These are phyloP conservation scores for Drosophila willistoni DNA, from an alignment of 1,140 invertebrate genomes.

Conservation along the genomic window DNA sequence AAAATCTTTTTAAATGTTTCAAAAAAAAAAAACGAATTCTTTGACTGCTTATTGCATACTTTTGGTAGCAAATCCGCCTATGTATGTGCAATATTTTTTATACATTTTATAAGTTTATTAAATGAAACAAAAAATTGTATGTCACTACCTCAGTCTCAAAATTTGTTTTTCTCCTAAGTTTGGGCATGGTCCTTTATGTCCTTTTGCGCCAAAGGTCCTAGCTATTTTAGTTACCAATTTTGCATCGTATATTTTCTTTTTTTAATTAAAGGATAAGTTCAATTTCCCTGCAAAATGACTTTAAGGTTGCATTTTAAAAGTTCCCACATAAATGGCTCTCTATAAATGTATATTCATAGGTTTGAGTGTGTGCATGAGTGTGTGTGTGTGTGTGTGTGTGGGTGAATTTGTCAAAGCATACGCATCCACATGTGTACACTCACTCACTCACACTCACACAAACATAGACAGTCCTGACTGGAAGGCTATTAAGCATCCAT, in stretches of 20 bases:
- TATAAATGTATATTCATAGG: conserved; percentile 3
- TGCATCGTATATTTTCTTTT: not conserved
- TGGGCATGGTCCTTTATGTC: too few relatives aligned
- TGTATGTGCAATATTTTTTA: too few relatives aligned
- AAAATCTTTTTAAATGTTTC: too few relatives aligned
- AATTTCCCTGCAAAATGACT: not conserved
- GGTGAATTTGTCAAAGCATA: conserved; percentile 15
- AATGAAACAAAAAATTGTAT: too few relatives aligned
- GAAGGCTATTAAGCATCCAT: conserved; percentile 82
- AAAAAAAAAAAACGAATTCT: too few relatives aligned
- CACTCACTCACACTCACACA: conserved; percentile 6
- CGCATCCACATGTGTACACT: conserved; percentile 7
- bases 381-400: conserved; percentile 17
- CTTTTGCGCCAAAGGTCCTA: too few relatives aligned
- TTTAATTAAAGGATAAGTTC: not conserved
- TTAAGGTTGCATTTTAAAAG: conserved; percentile 7
- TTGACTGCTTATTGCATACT: too few relatives aligned
- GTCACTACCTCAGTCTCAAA: too few relatives aligned
- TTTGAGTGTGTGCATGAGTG: not conserved
- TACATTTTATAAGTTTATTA: too few relatives aligned
- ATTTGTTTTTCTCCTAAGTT: too few relatives aligned
- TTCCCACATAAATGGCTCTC: not conserved
- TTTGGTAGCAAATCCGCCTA: too few relatives aligned
- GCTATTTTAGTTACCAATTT: not conserved
- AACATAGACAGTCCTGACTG: conserved; percentile 8